Base-by-base conservation (phyloP, 2,797 vertebrate species). In the Sebastolobus alascanus region DNA sequence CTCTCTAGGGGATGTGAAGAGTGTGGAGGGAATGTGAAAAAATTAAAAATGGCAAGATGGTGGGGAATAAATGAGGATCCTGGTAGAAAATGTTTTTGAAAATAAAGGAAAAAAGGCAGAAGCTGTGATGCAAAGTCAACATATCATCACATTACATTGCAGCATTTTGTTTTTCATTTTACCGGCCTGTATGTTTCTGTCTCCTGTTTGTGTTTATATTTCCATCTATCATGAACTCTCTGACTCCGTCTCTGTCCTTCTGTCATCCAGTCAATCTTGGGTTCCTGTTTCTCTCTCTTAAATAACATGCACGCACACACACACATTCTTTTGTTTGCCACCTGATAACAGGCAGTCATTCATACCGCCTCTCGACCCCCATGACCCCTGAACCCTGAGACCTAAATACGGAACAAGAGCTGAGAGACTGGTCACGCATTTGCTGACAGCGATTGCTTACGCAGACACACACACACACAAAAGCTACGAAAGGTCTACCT, bases 301-400 rank as follows among this genome's bases (percentile, higher is more conserved):
- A 58, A 77, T 55, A 65, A 65, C 33, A 72, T 55, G 69, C 67
- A 43, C 29, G 31, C 68, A 61, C 22, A 71, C 22, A 74, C 75
- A 75, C 77, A 77, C 56, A 77, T 8, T 75, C 74, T 80, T 88
- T 91, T 92, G 90, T 91, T 91, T 66, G 70, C 87, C 90, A 93
- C 91, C 85, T 93, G 89, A 92, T 89, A 92, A 94, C 91, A 91
- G 86, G 63, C 86, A 71, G 77, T 89, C 88, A 87, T 92, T 93
- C 90, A 90, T 92, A 68, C 82, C 13, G 29, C 77, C 73, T 85
- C 89, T 82, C 80, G 55, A 92, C 87, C 89, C 78, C 68, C 3
- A 2, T 84, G 90, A 90, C 90, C 93, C 38, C 68, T 91, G 88
- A 94, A 87, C 93, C 86, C 78, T 73, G 67, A 79, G 86, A 82